Conservation (phyloP, 1,140 invertebrate species). For the Thereuonema tuberculata region DNA sequence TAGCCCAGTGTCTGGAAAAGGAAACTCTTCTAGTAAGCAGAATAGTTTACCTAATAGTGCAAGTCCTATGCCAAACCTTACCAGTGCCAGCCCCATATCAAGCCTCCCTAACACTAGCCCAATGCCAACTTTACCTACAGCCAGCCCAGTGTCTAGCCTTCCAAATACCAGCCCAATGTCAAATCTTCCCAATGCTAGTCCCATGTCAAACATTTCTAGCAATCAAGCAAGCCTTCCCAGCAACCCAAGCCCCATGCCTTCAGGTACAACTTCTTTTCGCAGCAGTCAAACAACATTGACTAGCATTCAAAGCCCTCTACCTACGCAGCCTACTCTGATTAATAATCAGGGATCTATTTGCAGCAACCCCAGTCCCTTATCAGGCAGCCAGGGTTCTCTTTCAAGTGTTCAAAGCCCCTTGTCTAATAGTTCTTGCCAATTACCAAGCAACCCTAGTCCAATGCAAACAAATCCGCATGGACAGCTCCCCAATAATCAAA, state of each 20-base stretch:
- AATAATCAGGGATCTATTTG: no score
- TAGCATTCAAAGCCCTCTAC: not conserved
- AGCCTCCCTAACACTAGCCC: not conserved
- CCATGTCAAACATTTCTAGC: not conserved
- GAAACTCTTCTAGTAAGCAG: not conserved
- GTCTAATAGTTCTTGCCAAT: slow-evolving; percentile 1
- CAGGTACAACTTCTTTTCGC: not conserved
- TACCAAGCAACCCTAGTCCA: slow-evolving; percentile 5
- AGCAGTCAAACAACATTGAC: not conserved
- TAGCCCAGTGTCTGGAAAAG: not conserved
- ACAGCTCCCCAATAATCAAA: not conserved
- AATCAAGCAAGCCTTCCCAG: not conserved
- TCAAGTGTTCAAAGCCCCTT: slow-evolving; percentile 4
- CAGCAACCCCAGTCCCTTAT: not conserved
- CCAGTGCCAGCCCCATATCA: not conserved
- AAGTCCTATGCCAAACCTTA: not conserved
- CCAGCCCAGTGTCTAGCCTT: slow-evolving; percentile 2
- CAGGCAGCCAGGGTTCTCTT: not conserved
- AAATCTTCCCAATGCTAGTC: not conserved
- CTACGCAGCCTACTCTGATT: no score
- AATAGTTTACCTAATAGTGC: not conserved
- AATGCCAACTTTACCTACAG: slow-evolving; percentile 1
- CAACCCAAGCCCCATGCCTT: not conserved
- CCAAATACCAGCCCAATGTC: slow-evolving; percentile 1
- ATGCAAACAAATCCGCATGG: not conserved